These are phyloP conservation scores for Leptopilina clavipes DNA, from an alignment of 1,140 invertebrate genomes.

Conservation along the genomic window DNA sequence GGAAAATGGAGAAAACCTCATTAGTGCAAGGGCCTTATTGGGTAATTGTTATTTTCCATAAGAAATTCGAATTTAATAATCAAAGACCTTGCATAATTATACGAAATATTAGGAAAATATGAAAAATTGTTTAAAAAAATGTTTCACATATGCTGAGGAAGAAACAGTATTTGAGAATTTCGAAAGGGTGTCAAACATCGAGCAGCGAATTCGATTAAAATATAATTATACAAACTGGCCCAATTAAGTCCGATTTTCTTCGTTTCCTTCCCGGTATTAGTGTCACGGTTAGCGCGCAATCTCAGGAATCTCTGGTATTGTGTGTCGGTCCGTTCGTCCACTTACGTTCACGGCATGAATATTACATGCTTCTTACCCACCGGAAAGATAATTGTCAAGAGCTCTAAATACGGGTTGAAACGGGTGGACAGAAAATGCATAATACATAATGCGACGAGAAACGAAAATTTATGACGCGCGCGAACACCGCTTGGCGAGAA, in stretches of 20 bases:
- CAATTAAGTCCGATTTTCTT: slow-evolving; percentile 73
- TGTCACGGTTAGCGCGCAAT: slow-evolving; percentile 75
- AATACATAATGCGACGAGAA: slow-evolving; percentile 69
- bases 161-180: background rate
- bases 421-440: slow-evolving; percentile 71
- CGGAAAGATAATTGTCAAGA: slow-evolving; percentile 76
- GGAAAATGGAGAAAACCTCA: no score
- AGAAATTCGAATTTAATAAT: no score
- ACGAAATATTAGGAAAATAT: no score
- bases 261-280: slow-evolving; percentile 72
- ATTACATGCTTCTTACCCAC: slow-evolving; percentile 74
- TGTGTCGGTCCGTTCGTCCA: slow-evolving; percentile 65
- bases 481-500: slow-evolving; percentile 46
- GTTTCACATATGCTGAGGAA: background rate
- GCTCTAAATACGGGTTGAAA: slow-evolving; percentile 69
- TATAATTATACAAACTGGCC: slow-evolving; percentile 65
- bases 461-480: slow-evolving; percentile 67
- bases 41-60: no score
- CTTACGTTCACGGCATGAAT: slow-evolving; percentile 71
- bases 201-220: slow-evolving; percentile 45
- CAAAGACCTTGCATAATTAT: no score
- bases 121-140: background rate
- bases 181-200: background rate
- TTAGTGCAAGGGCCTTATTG: no score
- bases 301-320: slow-evolving; percentile 71